Evolutionary conservation across 2,113 vertebrate species (phyloP).

Genomic region (Austrofundulus limnaeus): DNA sequence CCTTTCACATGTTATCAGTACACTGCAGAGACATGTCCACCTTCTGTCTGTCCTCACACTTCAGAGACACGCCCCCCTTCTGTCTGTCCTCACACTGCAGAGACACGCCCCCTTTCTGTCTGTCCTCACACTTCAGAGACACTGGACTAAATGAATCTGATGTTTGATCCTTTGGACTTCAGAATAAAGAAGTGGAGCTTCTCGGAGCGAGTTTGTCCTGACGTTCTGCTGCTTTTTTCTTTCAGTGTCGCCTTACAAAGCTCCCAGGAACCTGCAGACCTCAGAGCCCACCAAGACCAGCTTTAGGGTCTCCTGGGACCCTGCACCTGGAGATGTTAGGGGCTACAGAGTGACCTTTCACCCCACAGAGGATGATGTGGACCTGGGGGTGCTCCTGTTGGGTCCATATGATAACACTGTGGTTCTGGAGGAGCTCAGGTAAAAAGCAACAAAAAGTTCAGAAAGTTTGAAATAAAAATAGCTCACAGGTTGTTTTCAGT

Average conservation of each 20-base stretch:
- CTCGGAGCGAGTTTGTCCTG: slow-evolving; percentile 26
- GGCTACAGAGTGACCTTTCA: slow-evolving; percentile 96
- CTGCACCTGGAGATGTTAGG: slow-evolving; percentile 86
- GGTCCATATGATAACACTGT: slow-evolving; percentile 95
- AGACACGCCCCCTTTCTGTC: no score
- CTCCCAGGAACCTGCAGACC: slow-evolving; percentile 92
- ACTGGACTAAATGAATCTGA: no score
- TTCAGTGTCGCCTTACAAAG: slow-evolving; percentile 90
- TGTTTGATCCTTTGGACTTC: no score
- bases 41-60: no score
- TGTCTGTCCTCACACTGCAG: no score
- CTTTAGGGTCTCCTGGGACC: slow-evolving; percentile 95
- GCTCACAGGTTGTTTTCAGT: no score
- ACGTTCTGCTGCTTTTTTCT: slow-evolving; percentile 38
- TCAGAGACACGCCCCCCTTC: no score
- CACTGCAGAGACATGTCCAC: no score
- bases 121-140: no score
- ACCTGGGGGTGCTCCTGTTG: slow-evolving; percentile 85
- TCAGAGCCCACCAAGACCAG: slow-evolving; percentile 93
- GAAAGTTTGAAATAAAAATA: no score
- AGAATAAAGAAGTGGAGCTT: not conserved
- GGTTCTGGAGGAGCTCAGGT: slow-evolving; percentile 96
- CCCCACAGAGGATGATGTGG: slow-evolving; percentile 80
- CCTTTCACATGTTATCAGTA: slow-evolving; percentile 4
- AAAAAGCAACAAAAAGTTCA: slow-evolving; percentile 28